Conservation (phyloP, 2,888 invertebrate genomes). For the Crossocerus cetratus region DNA sequence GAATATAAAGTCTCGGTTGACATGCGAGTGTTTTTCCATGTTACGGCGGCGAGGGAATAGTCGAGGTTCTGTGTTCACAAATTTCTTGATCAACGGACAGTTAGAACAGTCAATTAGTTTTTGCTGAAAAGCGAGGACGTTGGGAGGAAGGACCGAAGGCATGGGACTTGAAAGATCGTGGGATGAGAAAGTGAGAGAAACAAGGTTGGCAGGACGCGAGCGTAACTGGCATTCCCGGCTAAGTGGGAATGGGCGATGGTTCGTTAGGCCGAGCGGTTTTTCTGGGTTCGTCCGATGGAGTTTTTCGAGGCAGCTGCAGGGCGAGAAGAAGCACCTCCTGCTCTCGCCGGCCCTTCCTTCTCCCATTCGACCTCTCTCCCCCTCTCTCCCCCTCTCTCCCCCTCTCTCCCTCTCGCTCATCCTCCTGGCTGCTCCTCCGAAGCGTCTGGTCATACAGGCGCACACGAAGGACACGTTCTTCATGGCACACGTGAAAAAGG, state of each 20-base stretch:
- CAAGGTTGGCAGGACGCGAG: conserved; percentile 43
- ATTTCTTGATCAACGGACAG: background rate
- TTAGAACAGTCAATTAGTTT: background rate
- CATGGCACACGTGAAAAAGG: conserved; percentile 55
- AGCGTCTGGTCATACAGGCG: conserved; percentile 52
- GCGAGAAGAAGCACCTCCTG: conserved; percentile 45
- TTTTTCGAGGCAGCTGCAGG: conserved; percentile 68
- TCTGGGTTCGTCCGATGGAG: conserved; percentile 60
- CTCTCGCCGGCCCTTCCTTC: conserved; percentile 15
- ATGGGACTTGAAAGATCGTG: conserved; percentile 9
- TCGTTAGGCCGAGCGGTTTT: conserved; percentile 74
- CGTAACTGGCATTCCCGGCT: conserved; percentile 63
- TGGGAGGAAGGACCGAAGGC: background rate
- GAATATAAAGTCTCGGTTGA: too few species aligned
- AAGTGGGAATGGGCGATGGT: conserved; percentile 71
- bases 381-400: conserved; percentile 24
- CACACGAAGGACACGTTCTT: conserved; percentile 50
- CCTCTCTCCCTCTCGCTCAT: background rate
- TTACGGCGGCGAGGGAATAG: too few species aligned
- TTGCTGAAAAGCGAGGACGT: background rate
- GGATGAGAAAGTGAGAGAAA: conserved; percentile 19
- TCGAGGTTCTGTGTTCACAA: background rate
- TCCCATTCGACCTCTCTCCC: conserved; percentile 19
- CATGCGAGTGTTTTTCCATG: too few species aligned
- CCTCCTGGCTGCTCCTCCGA: conserved; percentile 10